Evolutionary conservation across 1,140 invertebrate genomes (phyloP), one percentile per base, ranked within the genome.

Genomic region (Drosophila novamexicana): DNA sequence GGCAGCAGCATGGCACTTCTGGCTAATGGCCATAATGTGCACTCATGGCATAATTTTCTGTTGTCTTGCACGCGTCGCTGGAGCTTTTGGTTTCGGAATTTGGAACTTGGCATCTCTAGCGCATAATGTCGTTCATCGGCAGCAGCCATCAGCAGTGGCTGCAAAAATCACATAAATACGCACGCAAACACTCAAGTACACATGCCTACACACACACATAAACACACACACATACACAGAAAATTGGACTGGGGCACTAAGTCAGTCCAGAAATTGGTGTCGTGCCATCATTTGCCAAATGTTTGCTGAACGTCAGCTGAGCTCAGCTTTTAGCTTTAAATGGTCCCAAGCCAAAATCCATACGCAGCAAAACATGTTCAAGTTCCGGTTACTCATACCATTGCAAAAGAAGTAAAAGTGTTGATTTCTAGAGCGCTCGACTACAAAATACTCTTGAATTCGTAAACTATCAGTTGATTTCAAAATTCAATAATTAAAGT

Each of bases 1-100:
- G 49, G 49, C 52, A 70, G 49, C 52, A 70, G 71, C 45, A 53
- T 75, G 73, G 73, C 68, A 72, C 68, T 76, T 76, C 61, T 72
- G 74, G 59, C 74, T 76, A 76, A 76, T 76, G 74, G 74, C 74
- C 52, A 76, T 72, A 72, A 76, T 76, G 68, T 72, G 74, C 74
- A 76, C 74, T 72, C 74, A 76, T 76, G 61, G 61, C 74, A 76
- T 72, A 59, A 76, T 76, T 76, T 72, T 50, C 44, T 45, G 58
- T 71, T 69, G 57, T 69, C 66, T 73, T 74, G 40, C 67, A 63
- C 57, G 71, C 71, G 44, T 72, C 65, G 65, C 52, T 69, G 64
- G 57, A 62, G 65, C 29, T 69, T 62, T 74, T 49, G 22, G 40
- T 40, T n/a, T 58, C 12, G 12, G 22, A n/a, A n/a, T 34, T 57